Evolutionary conservation across 2,113 vertebrate genomes (phyloP), one percentile per base, ranked within the genome.

Genomic region (Pelodiscus sinensis): DNA sequence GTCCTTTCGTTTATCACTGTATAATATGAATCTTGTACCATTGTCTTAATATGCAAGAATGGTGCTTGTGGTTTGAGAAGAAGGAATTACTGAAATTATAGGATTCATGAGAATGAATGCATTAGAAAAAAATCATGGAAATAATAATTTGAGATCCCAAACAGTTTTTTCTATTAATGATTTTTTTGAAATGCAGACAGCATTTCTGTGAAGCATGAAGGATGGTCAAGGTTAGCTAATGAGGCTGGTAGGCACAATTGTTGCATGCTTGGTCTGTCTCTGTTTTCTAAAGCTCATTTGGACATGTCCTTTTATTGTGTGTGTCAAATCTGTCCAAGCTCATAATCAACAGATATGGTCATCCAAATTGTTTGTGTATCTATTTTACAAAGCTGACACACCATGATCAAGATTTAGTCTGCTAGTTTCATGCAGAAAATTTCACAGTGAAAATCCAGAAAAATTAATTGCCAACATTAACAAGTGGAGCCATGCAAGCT

Each of bases 151-250:
- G 71, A 87, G 71, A 96, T 91, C 83, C 88, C 81, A 95, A 96
- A 96, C 94, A 96, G 60, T 35, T 94, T 92, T 97, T 94, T 27
- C 9, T 79, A 92, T 94, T 96, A 97, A 86, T 0, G 1, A 58
- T 89, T 89, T 83, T 95, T 95, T 96, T 95, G 84, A 97, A 96
- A 95, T 94, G 96, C 93, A 93, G 89, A 95, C 95, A 91, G 86
- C 83, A 83, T 85, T 82, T 89, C 84, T 82, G 82, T 91, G 94
- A 91, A 84, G 71, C 86, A 82, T 89, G 88, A 92, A 92, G 92
- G 86, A 89, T 90, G 90, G 35, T 78, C 88, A 94, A 91, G 78
- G 81, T 87, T 90, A 96, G 89, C 91, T 96, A 94, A 95, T 88
- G 95, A 96, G 96, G 79, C 80, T 96, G 81, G 84, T 62, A 95